phyloP scores from a whole-genome alignment of 1,140 invertebrate genomes.

The Trypoxylus dichotomus region DNA sequence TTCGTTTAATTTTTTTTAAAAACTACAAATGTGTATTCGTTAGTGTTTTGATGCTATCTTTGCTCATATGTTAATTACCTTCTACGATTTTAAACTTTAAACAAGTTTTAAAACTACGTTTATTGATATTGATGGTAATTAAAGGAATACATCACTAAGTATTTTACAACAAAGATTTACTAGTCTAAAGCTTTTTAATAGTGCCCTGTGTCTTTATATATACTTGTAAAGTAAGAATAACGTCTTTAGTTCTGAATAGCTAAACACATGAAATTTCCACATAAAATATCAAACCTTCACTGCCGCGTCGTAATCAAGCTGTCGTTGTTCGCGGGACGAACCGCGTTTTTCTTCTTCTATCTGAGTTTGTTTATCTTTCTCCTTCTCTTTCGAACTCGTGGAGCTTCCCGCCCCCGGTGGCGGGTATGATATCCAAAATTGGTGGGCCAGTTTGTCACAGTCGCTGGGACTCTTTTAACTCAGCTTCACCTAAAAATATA shows the following conservation, averaged over 20 bases:
- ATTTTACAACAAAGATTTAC: background rate
- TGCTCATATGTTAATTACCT: no score
- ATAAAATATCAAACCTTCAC: conserved; percentile 45
- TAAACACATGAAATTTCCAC: background rate
- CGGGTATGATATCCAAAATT: conserved; percentile 72
- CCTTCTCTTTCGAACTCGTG: conserved; percentile 48
- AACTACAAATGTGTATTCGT: no score
- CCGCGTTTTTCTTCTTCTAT: conserved; percentile 47
- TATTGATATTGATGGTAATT: background rate
- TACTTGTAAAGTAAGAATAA: background rate
- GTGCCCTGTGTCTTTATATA: background rate
- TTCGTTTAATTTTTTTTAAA: no score
- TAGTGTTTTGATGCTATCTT: no score
- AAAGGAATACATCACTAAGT: background rate
- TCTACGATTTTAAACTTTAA: no score
- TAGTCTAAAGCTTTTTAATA: background rate
- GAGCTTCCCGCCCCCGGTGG: conserved; percentile 63
- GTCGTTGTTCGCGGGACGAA: conserved; percentile 47
- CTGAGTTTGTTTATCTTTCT: conserved; percentile 47
- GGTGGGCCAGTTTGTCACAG: conserved; percentile 61
- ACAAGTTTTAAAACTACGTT: no score
- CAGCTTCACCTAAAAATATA: conserved; percentile 22
- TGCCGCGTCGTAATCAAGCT: conserved; percentile 50
- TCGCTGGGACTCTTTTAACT: background rate
- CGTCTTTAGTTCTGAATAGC: background rate